Evolutionary conservation across 2,888 invertebrate species (phyloP).

Genomic region (Trichacis sp.): DNA sequence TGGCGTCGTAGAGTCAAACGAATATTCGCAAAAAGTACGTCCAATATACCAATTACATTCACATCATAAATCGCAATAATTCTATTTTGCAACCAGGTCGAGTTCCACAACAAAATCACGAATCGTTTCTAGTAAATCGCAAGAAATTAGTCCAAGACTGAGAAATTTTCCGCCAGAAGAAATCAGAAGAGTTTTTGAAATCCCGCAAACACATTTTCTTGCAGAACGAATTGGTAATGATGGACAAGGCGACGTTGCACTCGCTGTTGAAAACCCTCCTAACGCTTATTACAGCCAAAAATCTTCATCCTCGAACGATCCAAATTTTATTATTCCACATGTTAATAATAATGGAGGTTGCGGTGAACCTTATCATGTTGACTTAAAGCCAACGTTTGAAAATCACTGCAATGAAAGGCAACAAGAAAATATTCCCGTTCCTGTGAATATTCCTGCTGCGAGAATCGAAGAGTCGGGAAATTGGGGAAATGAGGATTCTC

Average conservation of each 20-base stretch:
- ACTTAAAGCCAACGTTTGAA: neutral
- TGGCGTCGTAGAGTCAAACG: neutral
- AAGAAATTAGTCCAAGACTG: slow-evolving; percentile 44
- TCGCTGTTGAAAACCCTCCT: neutral
- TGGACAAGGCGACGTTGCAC: neutral
- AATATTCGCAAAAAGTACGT: slow-evolving; percentile 1
- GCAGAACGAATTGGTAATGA: neutral
- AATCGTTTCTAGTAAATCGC: neutral
- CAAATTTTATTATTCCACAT: neutral
- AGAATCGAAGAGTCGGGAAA: neutral
- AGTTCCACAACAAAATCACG: neutral
- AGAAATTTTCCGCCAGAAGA: slow-evolving; percentile 57
- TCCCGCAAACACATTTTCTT: slow-evolving; percentile 13
- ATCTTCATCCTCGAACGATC: neutral
- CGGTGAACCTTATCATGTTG: neutral
- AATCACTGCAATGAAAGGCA: neutral
- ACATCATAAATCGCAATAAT: neutral
- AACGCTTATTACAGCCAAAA: too few species aligned
- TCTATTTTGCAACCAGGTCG: neutral
- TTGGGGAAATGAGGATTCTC: neutral
- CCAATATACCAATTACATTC: neutral
- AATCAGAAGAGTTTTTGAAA: slow-evolving; percentile 43
- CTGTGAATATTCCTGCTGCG: too few species aligned
- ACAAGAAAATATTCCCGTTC: neutral
- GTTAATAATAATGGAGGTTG: neutral